These are phyloP conservation scores for Channa maculata DNA, from an alignment of 2,113 vertebrate species.

Conservation along the genomic window DNA sequence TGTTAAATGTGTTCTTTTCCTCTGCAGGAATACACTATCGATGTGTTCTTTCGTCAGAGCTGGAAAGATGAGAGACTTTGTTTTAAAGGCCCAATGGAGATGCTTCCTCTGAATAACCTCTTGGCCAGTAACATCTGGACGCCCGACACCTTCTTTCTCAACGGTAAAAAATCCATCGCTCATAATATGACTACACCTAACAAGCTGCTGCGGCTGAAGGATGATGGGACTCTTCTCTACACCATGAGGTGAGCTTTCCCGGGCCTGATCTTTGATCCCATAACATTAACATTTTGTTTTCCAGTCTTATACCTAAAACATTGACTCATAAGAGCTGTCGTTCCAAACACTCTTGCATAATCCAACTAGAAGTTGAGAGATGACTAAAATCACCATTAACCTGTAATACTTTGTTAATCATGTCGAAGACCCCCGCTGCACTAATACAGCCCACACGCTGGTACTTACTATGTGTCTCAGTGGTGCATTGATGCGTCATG, in stretches of 20 bases:
- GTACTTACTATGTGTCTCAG: constrained; percentile 12
- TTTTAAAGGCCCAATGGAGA: constrained; percentile 82
- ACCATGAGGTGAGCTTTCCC: constrained; percentile 79
- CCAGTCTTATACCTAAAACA: constrained; percentile 21
- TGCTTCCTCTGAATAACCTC: constrained; percentile 81
- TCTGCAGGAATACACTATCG: constrained; percentile 78
- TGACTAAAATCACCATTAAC: constrained; percentile 40
- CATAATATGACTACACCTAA: constrained; percentile 85
- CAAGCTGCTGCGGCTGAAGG: constrained; percentile 81
- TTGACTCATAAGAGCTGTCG: constrained; percentile 5
- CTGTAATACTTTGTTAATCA: constrained; percentile 24
- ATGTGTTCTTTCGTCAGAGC: constrained; percentile 84
- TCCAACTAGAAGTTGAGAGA: constrained; percentile 39
- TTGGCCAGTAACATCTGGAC: constrained; percentile 84
- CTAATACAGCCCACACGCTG: constrained; percentile 44
- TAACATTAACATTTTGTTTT: background rate
- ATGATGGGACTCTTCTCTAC: constrained; percentile 81
- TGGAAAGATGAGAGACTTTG: constrained; percentile 82
- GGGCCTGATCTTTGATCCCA: background rate
- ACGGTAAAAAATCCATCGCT: constrained; percentile 81
- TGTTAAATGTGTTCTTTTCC: constrained; percentile 47
- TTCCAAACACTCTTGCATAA: constrained; percentile 25
- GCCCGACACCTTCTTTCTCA: constrained; percentile 83
- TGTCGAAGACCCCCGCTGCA: constrained; percentile 50
- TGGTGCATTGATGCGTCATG: constrained; percentile 50